Evolutionary conservation across 2,113 vertebrate genomes (phyloP).

Genomic region (Aplodontia rufa): DNA sequence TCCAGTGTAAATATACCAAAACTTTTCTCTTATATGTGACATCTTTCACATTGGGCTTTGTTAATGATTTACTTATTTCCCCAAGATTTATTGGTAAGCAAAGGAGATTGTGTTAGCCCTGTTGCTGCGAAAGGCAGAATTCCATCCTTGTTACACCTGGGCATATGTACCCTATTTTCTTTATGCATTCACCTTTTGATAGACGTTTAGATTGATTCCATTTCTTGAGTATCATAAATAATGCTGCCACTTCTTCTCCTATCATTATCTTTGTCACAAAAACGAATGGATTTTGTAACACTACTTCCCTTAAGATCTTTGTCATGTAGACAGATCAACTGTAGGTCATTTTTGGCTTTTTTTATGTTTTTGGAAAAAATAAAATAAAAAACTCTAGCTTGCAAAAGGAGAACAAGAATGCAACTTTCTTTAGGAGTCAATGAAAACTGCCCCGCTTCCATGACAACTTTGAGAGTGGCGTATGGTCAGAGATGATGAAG

Average conservation of each 20-base stretch:
- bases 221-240: not conserved
- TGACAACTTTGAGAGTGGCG: not conserved
- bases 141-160: not conserved
- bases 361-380: no score
- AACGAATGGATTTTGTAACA: conserved; percentile 43
- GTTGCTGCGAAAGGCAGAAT: not conserved
- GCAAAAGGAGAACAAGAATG: not conserved
- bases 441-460: conserved; percentile 25
- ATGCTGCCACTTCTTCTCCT: not conserved
- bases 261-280: not conserved
- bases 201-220: not conserved
- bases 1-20: not conserved
- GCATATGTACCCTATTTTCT: not conserved
- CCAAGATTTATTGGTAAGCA: not conserved
- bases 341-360: conserved; percentile 32
- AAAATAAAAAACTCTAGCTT: conserved; percentile 24
- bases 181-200: not conserved
- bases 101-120: not conserved
- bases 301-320: conserved; percentile 19
- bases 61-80: not conserved
- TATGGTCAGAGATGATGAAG: not conserved
- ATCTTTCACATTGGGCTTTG: not conserved
- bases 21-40: not conserved
- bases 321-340: conserved; percentile 36
- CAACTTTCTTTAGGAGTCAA: conserved; percentile 32